These are phyloP conservation scores for Sarcophaga peregrina DNA, from an alignment of 1,140 invertebrate genomes.

Conservation along the genomic window DNA sequence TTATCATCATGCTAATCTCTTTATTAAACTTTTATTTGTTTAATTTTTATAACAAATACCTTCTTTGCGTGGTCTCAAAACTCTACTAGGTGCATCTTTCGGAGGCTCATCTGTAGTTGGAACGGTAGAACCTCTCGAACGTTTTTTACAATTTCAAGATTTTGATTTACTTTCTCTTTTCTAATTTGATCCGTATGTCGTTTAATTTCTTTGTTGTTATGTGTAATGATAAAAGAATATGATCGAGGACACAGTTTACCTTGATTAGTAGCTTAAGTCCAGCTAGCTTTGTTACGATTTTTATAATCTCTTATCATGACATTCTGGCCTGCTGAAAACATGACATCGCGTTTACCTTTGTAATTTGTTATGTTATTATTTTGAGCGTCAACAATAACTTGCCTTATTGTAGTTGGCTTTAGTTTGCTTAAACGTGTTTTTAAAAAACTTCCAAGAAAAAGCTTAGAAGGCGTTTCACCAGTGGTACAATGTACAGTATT, in stretches of 20 bases:
- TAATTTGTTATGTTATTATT: background rate
- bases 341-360: background rate
- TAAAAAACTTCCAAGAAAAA: background rate
- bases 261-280: background rate
- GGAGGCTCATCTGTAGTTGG: too few relatives aligned
- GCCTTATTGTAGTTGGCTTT: constrained; percentile 13
- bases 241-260: constrained; percentile 1
- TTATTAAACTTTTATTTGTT: too few relatives aligned
- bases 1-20: too few relatives aligned
- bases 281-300: constrained; percentile 21
- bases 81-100: too few relatives aligned
- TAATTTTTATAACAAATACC: too few relatives aligned
- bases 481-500: constrained; percentile 30
- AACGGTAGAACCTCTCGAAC: too few relatives aligned
- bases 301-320: constrained; percentile 37
- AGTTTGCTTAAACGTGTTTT: constrained; percentile 17
- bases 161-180: background rate
- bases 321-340: background rate
- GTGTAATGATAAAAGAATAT: constrained; percentile 16
- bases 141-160: too few relatives aligned
- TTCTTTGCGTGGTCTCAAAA: too few relatives aligned
- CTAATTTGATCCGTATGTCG: constrained; percentile 34
- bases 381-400: constrained; percentile 8
- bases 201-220: constrained; percentile 8
- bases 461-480: background rate